A percentile compares a stretch with the other conserved stretches of the same genome.
phyloP scores from a whole-genome alignment of 1,140 invertebrate species.

The Rhizoglyphus robini region DNA sequence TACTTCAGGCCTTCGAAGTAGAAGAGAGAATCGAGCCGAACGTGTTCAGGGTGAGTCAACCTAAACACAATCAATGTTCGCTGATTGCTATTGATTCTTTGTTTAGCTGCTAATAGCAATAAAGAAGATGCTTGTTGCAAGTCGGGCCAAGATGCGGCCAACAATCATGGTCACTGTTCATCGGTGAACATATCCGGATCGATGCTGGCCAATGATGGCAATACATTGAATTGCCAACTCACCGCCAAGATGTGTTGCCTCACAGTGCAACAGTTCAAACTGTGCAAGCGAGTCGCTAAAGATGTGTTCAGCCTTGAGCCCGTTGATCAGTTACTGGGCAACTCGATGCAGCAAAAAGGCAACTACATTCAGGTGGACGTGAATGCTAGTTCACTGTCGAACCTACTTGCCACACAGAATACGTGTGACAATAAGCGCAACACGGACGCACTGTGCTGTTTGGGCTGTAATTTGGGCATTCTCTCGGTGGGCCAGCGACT shows the following conservation, averaged over 20 bases:
- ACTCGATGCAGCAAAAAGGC: not conserved
- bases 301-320: not conserved
- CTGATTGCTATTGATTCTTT: no score
- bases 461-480: slow-evolving; percentile 4
- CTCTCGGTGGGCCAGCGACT: not conserved
- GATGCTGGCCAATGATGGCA: no score
- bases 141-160: no score
- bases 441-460: not conserved
- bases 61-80: no score
- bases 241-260: slow-evolving; percentile 2
- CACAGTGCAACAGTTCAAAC: not conserved
- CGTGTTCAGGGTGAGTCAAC: no score
- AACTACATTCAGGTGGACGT: not conserved
- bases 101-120: no score
- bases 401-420: no score
- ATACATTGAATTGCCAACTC: not conserved
- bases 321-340: not conserved
- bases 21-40: no score
- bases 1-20: no score
- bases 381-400: not conserved
- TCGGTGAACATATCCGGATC: not conserved
- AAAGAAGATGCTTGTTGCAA: no score
- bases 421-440: not conserved
- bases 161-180: not conserved
- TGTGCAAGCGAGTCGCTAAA: not conserved